A percentile compares a stretch with the other conserved stretches of the same genome.
phyloP scores from a whole-genome alignment of 64 coral and sea anemone species.

The Stichodactyla mertensii region DNA sequence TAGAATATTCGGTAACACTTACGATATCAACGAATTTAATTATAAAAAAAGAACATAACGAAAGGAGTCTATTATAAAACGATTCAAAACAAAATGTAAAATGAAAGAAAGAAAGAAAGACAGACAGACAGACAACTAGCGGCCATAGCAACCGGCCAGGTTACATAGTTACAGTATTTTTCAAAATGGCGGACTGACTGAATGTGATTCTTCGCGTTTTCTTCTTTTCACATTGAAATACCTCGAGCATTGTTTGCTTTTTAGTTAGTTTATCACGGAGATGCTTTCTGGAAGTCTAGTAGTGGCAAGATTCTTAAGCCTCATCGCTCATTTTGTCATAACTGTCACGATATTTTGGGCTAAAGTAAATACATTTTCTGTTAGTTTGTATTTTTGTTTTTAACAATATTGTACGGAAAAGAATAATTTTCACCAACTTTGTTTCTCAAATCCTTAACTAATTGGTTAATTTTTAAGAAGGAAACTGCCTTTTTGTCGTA shows the following conservation, averaged over 20 bases:
- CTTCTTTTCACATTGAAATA: background rate
- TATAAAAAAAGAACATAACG: too few relatives aligned
- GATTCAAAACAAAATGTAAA: background rate
- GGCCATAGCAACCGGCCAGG: slow-evolving; percentile 10
- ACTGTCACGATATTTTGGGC: slow-evolving; percentile 93
- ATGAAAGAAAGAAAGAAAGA: background rate
- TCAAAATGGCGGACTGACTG: slow-evolving; percentile 19
- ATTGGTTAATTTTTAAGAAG: too few relatives aligned
- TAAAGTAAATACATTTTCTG: slow-evolving; percentile 48
- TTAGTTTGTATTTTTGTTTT: background rate
- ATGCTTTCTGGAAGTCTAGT: slow-evolving; percentile 88
- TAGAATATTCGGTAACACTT: too few relatives aligned
- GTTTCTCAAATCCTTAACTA: too few relatives aligned
- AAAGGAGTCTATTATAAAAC: background rate
- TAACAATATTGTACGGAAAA: too few relatives aligned
- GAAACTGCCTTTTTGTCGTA: background rate
- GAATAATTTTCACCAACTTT: too few relatives aligned
- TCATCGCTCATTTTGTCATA: slow-evolving; percentile 90
- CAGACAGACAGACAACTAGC: background rate
- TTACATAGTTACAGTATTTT: background rate
- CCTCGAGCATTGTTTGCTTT: background rate
- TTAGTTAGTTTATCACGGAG: slow-evolving; percentile 4
- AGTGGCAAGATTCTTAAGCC: slow-evolving; percentile 82
- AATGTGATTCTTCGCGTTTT: background rate
- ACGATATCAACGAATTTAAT: too few relatives aligned